Conservation (phyloP, 30 jellyfish, hydroid and myxozoan genomes). For the Hydractinia symbiolongicarpus region DNA sequence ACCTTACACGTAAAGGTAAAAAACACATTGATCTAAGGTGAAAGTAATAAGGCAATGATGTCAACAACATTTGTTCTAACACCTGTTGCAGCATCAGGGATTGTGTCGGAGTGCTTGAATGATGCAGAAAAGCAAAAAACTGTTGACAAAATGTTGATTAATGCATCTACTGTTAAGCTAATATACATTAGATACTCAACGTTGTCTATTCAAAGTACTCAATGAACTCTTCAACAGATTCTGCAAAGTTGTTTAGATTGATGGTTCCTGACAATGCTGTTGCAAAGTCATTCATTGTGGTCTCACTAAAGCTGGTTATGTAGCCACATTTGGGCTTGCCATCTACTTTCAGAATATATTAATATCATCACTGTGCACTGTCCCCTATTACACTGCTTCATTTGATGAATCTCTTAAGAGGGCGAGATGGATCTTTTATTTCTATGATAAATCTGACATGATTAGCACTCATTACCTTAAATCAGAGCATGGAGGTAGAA, state of each 20-base stretch:
- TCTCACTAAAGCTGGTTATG: slow-evolving; percentile 11
- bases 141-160: slow-evolving; percentile 7
- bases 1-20: slow-evolving; percentile 2
- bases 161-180: not conserved
- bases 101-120: not conserved
- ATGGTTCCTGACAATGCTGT: slow-evolving; percentile 22
- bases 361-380: not conserved
- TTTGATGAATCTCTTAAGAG: not conserved
- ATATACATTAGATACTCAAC: slow-evolving; percentile 29
- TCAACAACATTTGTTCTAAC: not conserved
- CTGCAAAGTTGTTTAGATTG: not conserved
- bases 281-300: slow-evolving; percentile 11
- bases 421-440: not conserved
- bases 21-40: not conserved
- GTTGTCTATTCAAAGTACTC: slow-evolving; percentile 17
- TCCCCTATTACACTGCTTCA: not conserved
- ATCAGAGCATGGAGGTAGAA: too few relatives aligned
- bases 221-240: slow-evolving; percentile 13
- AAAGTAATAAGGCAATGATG: not conserved
- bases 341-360: slow-evolving; percentile 13
- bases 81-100: too few relatives aligned
- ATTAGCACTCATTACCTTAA: not conserved
- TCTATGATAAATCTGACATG: not conserved
- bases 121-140: not conserved
- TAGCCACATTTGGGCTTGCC: slow-evolving; percentile 18